phyloP scores from a whole-genome alignment of 2,797 vertebrate species.

The Acanthis flammea region DNA sequence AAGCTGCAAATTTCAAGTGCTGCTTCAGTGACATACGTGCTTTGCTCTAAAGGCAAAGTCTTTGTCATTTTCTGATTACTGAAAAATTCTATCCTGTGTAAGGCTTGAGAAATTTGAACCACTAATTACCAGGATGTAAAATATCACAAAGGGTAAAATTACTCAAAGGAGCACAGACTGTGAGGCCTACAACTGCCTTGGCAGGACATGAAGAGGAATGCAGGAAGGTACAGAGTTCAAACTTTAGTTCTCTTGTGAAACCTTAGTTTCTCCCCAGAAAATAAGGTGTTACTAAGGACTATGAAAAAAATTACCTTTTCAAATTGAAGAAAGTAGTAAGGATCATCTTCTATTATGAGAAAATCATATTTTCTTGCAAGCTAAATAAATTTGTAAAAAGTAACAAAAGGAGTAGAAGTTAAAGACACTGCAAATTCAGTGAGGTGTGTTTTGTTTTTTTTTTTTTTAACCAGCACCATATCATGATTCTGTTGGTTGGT shows the following conservation, averaged over 20 bases:
- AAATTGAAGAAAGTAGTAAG: slow-evolving; percentile 97
- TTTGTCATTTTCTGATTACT: background rate
- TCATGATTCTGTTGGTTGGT: background rate
- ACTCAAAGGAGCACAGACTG: background rate
- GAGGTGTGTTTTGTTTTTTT: background rate
- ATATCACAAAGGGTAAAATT: background rate
- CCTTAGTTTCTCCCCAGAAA: background rate
- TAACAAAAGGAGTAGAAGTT: background rate
- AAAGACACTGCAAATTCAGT: background rate
- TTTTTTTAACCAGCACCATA: background rate
- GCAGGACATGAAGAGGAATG: background rate
- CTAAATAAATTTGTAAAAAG: slow-evolving; percentile 66
- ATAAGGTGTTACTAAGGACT: background rate
- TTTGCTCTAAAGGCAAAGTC: background rate
- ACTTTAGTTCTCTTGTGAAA: background rate
- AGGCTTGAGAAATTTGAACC: background rate
- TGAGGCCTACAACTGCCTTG: background rate
- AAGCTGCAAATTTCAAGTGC: background rate
- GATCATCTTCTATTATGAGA: slow-evolving; percentile 96
- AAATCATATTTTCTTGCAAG: slow-evolving; percentile 90
- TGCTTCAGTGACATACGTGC: background rate
- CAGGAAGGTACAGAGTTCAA: background rate
- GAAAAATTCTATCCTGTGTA: background rate
- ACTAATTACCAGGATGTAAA: background rate
- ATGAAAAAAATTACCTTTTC: slow-evolving; percentile 81